Percentiles rank a stretch among this genome's conserved stretches.
phyloP scores from a whole-genome alignment of 2,888 invertebrate species.

The Bruchidius siliquastri region DNA sequence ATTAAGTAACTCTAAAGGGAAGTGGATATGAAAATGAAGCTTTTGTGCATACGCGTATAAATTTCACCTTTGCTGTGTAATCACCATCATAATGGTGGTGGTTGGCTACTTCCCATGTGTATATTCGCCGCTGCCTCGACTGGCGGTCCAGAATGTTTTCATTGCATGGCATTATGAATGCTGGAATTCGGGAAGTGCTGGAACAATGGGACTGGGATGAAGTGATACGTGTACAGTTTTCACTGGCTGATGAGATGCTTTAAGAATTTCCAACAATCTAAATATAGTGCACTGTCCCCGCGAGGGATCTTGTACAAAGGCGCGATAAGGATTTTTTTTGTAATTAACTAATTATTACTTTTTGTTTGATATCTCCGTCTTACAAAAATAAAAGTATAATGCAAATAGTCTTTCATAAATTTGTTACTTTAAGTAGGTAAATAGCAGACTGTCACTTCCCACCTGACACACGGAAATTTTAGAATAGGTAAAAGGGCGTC shows the following conservation, averaged over 20 bases:
- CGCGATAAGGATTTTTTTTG: too few species aligned
- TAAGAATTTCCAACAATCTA: too few species aligned
- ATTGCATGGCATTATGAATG: background rate
- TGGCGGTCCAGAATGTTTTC: background rate
- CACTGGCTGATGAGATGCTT: background rate
- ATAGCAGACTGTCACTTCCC: too few species aligned
- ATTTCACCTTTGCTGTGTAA: background rate
- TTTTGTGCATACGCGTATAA: background rate
- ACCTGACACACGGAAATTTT: too few species aligned
- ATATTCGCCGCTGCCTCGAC: background rate
- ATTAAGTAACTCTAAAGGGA: background rate
- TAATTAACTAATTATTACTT: too few species aligned
- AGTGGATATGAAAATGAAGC: background rate
- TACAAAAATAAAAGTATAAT: too few species aligned
- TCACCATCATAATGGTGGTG: background rate
- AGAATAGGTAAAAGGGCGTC: too few species aligned
- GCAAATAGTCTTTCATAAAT: too few species aligned
- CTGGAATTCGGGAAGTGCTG: background rate
- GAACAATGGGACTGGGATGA: background rate
- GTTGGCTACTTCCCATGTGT: background rate
- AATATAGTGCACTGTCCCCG: too few species aligned
- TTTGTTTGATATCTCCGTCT: too few species aligned
- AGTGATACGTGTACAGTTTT: background rate
- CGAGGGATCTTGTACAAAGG: too few species aligned
- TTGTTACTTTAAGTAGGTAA: too few species aligned